Base-by-base conservation (phyloP, 2,888 invertebrate species). In the Choreutis nemorana region DNA sequence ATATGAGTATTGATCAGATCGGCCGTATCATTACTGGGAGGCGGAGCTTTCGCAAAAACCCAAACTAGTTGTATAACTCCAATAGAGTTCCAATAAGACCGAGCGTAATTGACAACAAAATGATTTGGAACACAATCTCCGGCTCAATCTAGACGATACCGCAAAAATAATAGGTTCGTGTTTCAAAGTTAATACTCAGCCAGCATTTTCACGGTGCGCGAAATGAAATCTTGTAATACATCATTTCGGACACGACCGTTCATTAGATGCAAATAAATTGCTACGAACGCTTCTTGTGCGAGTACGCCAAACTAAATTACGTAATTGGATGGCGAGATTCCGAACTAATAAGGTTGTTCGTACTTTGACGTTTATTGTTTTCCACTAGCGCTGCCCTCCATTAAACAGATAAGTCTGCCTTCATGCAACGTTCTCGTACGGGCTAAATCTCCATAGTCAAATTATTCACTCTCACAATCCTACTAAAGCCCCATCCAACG, bases 391-490 rank as follows among this genome's bases (percentile, higher is more conserved):
- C n/a, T n/a, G n/a, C n/a, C n/a, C n/a, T n/a, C n/a, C n/a, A n/a
- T n/a, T n/a, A n/a, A n/a, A n/a, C n/a, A n/a, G n/a, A n/a, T n/a
- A n/a, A n/a, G n/a, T n/a, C n/a, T n/a, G n/a, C n/a, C n/a, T 26
- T 14, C 14, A 14, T 26, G 14, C 26, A 9, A 15, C 26, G 18
- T 18, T 6, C 18, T 18, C 15, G 26, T 10, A 10, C 26, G 10
- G 31, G 45, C 55, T 47, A 50, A 63, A 59, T 65, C 65, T 68
- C 66, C 66, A 63, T 64, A 72, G 64, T 70, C 64, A 71, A 73
- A 75, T 75, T 75, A 75, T 70, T 73, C 73, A 71, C 70, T 70
- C 59, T 60, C 59, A 57, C 68, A 68, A 72, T 65, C 68, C 70
- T 44, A 60, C 57, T 59, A 66, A 62, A 65, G 66, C 72, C 60